A percentile compares a stretch with the other conserved stretches of the same genome.
phyloP scores from a whole-genome alignment of 1,140 invertebrate species.

The Venturia canescens region DNA sequence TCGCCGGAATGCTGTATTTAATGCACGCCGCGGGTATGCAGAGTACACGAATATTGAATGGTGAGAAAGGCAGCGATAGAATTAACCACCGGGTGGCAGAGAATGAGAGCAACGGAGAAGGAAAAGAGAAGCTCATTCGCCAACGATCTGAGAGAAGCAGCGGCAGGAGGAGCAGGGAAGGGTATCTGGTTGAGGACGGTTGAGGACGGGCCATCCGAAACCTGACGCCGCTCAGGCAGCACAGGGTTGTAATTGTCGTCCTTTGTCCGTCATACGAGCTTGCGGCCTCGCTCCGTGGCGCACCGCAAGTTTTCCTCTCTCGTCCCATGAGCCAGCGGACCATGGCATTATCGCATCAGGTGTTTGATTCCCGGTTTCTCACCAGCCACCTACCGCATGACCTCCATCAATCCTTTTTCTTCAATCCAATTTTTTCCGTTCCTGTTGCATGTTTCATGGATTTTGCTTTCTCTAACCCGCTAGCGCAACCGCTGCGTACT shows the following conservation, averaged over 20 bases:
- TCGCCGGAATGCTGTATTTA: neutral
- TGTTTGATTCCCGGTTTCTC: constrained; percentile 67
- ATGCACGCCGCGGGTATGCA: neutral
- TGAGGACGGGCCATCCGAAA: constrained; percentile 54
- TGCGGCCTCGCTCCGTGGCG: constrained; percentile 56
- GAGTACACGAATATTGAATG: constrained; percentile 16
- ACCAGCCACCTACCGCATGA: constrained; percentile 48
- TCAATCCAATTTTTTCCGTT: neutral
- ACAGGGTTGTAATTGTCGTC: constrained; percentile 66
- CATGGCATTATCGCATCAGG: constrained; percentile 63
- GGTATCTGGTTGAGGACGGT: constrained; percentile 26
- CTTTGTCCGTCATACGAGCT: constrained; percentile 67
- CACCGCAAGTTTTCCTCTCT: constrained; percentile 60
- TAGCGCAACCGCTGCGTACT: neutral
- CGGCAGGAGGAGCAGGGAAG: neutral
- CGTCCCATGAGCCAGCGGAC: constrained; percentile 52
- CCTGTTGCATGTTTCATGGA: neutral
- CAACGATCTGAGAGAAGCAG: constrained; percentile 45
- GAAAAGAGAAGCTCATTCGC: constrained; percentile 46
- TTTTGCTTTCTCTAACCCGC: neutral
- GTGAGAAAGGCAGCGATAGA: neutral
- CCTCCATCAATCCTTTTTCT: neutral
- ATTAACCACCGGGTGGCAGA: neutral
- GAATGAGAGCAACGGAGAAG: constrained; percentile 21
- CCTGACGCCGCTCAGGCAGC: constrained; percentile 60